Evolutionary conservation across 2,888 invertebrate species (phyloP).

Genomic region (Syritta pipiens): DNA sequence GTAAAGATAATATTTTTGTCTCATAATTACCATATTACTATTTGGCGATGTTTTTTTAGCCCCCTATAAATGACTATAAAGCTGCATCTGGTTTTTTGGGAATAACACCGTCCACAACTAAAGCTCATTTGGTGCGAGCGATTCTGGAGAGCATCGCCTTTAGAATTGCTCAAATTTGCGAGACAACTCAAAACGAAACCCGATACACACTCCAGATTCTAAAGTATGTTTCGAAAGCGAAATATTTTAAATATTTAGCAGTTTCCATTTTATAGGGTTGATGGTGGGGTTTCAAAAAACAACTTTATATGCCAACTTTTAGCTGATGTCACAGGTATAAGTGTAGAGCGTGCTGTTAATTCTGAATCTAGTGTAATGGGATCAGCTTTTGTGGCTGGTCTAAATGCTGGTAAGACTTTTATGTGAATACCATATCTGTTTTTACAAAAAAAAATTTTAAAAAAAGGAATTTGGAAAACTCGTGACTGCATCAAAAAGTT

Average conservation of each 20-base stretch:
- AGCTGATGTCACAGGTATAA: constrained; percentile 88
- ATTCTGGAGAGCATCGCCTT: constrained; percentile 92
- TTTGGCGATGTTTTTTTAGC: constrained; percentile 80
- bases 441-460: neutral
- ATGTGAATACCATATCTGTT: neutral
- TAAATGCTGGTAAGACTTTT: constrained; percentile 83
- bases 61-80: constrained; percentile 91
- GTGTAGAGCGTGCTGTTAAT: constrained; percentile 86
- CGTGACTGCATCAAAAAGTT: constrained; percentile 84
- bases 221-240: constrained; percentile 79
- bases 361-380: constrained; percentile 93
- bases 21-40: neutral
- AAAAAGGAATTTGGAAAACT: constrained; percentile 87
- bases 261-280: constrained; percentile 82
- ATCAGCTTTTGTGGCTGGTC: constrained; percentile 91
- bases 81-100: constrained; percentile 91
- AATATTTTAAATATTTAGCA: neutral
- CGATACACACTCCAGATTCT: constrained; percentile 82
- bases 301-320: constrained; percentile 94
- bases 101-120: constrained; percentile 84
- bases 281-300: constrained; percentile 98
- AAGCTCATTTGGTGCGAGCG: constrained; percentile 89
- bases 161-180: constrained; percentile 88
- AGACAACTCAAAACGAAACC: constrained; percentile 86
- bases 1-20: constrained; percentile 79